phyloP scores from a whole-genome alignment of 1,140 invertebrate species.

The Calephelis virginiensis region DNA sequence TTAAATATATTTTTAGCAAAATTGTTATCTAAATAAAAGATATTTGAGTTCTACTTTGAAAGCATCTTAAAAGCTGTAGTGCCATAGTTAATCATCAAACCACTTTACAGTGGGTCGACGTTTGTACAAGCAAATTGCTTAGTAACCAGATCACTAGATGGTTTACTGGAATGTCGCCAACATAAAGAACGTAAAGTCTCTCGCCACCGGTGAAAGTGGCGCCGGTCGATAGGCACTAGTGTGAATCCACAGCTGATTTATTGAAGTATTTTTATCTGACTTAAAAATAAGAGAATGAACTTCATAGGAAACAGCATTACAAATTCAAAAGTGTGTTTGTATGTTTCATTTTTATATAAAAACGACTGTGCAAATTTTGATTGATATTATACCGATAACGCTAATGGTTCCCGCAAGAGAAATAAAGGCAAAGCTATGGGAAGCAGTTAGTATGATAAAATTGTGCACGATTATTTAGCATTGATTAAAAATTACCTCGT shows the following conservation, averaged over 20 bases:
- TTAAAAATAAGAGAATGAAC: not conserved
- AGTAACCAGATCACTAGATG: conserved; percentile 37
- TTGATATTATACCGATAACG: too few species aligned
- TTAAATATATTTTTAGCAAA: too few species aligned
- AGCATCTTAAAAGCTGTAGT: conserved; percentile 6
- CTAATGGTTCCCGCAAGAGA: too few species aligned
- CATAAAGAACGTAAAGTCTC: conserved; percentile 48
- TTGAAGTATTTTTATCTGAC: conserved; percentile 6
- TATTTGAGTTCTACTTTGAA: conserved; percentile 1
- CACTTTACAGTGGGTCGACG: conserved; percentile 8
- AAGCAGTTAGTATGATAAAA: too few species aligned
- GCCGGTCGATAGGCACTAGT: conserved; percentile 52
- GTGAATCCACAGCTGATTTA: conserved; percentile 52
- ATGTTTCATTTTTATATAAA: too few species aligned
- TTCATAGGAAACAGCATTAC: too few species aligned
- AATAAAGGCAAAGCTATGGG: too few species aligned
- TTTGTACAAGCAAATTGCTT: conserved; percentile 22
- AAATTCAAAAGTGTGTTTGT: too few species aligned
- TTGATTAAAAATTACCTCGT: too few species aligned
- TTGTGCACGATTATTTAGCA: too few species aligned
- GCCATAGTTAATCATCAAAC: conserved; percentile 11
- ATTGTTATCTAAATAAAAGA: not conserved
- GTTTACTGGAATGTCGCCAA: conserved; percentile 53
- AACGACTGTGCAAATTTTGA: too few species aligned
- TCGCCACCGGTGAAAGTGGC: conserved; percentile 52